Evolutionary conservation across 2,113 vertebrate genomes (phyloP).

Genomic region (Pica pica): DNA sequence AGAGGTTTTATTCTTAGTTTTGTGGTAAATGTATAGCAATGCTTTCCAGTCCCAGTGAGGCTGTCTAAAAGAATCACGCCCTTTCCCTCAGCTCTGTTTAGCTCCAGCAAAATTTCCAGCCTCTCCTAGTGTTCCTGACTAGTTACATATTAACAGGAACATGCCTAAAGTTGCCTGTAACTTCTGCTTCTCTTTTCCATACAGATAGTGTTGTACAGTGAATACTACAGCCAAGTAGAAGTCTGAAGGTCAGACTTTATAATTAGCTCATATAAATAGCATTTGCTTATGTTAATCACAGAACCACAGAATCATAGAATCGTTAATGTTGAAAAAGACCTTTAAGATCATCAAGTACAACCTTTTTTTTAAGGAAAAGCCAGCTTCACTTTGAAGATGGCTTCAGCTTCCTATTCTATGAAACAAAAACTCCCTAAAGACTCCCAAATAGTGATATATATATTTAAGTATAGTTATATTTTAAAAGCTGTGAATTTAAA

Average conservation of each 20-base stretch:
- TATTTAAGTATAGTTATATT: neutral
- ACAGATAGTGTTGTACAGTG: neutral
- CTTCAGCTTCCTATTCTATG: neutral
- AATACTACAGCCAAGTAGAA: neutral
- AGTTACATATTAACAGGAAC: neutral
- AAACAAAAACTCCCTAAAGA: neutral
- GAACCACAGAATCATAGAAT: neutral
- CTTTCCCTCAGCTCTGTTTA: neutral
- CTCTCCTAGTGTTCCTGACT: neutral
- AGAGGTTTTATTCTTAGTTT: neutral
- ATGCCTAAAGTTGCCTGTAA: neutral
- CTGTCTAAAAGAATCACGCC: neutral
- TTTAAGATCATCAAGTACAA: neutral
- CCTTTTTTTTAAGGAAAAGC: neutral
- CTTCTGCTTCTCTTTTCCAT: neutral
- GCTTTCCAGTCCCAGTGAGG: neutral
- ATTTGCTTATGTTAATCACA: neutral
- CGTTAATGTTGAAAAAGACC: neutral
- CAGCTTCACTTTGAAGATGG: neutral
- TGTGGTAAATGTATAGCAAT: neutral
- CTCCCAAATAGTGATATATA: neutral
- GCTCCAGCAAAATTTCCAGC: neutral
- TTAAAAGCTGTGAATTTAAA: neutral
- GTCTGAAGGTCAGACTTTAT: neutral
- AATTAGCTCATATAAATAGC: neutral